Percentiles rank a stretch among this genome's conserved stretches.
Conservation (phyloP, 2,888 invertebrate species). For the Dermolepida albohirtum region DNA sequence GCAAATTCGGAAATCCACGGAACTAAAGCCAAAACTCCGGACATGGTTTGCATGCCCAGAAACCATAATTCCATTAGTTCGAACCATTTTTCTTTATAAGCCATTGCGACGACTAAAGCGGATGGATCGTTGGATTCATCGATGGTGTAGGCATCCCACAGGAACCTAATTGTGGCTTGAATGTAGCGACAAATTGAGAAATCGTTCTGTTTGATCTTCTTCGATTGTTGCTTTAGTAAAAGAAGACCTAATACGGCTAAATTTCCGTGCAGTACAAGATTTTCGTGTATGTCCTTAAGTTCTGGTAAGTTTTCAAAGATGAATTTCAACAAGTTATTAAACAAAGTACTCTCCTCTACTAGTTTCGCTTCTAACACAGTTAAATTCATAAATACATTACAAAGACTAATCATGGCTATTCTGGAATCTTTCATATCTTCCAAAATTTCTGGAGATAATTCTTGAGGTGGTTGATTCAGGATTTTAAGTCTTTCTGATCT, state of each 20-base stretch:
- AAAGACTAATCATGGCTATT: conserved; percentile 86
- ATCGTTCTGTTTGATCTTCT: conserved; percentile 87
- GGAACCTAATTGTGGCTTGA: conserved; percentile 87
- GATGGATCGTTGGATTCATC: conserved; percentile 89
- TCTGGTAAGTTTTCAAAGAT: conserved; percentile 88
- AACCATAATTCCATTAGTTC: conserved; percentile 94
- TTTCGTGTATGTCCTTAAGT: conserved; percentile 84
- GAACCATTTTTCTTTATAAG: conserved; percentile 90
- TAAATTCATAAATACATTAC: conserved; percentile 93
- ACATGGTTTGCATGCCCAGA: conserved; percentile 93
- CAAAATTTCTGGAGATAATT: conserved; percentile 77
- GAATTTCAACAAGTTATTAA: conserved; percentile 85
- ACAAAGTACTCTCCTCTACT: conserved; percentile 81
- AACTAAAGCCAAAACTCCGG: conserved; percentile 81
- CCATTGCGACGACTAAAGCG: conserved; percentile 84
- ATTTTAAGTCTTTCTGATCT: conserved; percentile 82
- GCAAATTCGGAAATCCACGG: conserved; percentile 93
- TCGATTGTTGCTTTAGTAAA: conserved; percentile 84
- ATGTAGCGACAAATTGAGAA: conserved; percentile 91
- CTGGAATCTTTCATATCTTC: conserved; percentile 89
- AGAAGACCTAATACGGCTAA: conserved; percentile 85
- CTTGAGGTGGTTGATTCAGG: conserved; percentile 80
- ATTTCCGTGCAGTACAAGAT: conserved; percentile 87
- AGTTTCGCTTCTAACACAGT: conserved; percentile 88
- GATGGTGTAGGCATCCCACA: conserved; percentile 93